Evolutionary conservation across 2,113 vertebrate species (phyloP).

Genomic region (Aegotheles bennettii): DNA sequence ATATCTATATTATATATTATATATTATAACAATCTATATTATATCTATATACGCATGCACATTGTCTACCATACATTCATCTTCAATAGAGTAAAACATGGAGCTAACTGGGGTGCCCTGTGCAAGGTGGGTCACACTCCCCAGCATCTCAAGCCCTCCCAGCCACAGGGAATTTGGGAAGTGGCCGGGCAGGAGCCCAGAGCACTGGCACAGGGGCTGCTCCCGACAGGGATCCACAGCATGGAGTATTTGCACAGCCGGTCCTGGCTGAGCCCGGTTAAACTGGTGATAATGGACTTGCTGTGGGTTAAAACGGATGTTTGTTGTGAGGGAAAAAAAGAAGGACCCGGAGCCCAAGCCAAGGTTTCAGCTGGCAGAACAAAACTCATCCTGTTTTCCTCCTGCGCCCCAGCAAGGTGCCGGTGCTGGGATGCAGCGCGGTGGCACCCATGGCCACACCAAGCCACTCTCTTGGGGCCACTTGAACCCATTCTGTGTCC

Average conservation of each 20-base stretch:
- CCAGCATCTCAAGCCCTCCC: rapidly evolving
- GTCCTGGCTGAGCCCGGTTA: neutral
- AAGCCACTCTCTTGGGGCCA: neutral
- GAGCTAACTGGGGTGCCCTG: neutral
- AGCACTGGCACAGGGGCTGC: neutral
- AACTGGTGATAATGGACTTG: neutral
- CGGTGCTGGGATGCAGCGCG: rapidly evolving
- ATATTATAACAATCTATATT: no score
- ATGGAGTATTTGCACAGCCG: neutral
- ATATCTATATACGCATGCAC: no score
- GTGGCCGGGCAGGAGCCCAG: neutral
- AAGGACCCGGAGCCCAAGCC: neutral
- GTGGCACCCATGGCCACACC: rapidly evolving
- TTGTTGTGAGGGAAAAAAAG: neutral
- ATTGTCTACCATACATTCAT: rapidly evolving
- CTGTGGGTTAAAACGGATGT: neutral
- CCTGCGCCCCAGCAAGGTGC: neutral
- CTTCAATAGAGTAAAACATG: rapidly evolving
- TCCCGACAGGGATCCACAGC: neutral
- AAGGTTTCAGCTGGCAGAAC: neutral
- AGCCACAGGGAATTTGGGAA: neutral
- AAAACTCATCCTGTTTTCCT: neutral
- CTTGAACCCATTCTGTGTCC: neutral
- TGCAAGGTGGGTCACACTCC: neutral
- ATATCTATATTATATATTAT: no score